Percentiles rank a stretch among this genome's conserved stretches.
Evolutionary conservation across 2,888 invertebrate genomes (phyloP).

Genomic region (Tetranychus truncatus): DNA sequence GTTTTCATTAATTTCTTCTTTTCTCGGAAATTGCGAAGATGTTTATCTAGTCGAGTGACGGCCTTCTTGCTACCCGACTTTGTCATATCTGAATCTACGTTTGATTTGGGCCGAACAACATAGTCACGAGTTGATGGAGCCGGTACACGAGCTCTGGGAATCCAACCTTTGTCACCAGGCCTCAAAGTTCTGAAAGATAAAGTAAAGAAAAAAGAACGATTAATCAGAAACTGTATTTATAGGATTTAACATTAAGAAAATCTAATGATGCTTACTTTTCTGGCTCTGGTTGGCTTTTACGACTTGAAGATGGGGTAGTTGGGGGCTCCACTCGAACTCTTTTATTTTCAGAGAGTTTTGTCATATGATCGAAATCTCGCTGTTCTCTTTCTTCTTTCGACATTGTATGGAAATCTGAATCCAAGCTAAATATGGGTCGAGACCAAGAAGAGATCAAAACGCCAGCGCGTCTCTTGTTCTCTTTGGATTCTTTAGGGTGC

Average conservation of each 20-base stretch:
- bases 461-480: slow-evolving; percentile 72
- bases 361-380: slow-evolving; percentile 66
- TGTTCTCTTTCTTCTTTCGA: slow-evolving; percentile 81
- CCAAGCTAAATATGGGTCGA: slow-evolving; percentile 86
- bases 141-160: slow-evolving; percentile 82
- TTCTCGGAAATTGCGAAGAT: slow-evolving; percentile 74
- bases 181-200: slow-evolving; percentile 42
- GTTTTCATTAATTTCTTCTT: slow-evolving; percentile 57
- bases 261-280: slow-evolving; percentile 30
- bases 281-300: slow-evolving; percentile 27
- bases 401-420: slow-evolving; percentile 61
- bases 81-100: slow-evolving; percentile 58
- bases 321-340: neutral
- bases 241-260: neutral
- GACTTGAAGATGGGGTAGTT: slow-evolving; percentile 5
- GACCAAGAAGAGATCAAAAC: slow-evolving; percentile 94
- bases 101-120: slow-evolving; percentile 77
- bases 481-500: slow-evolving; percentile 87
- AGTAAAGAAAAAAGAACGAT: neutral
- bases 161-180: slow-evolving; percentile 90
- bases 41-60: slow-evolving; percentile 73
- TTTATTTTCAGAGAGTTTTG: slow-evolving; percentile 18
- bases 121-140: slow-evolving; percentile 89
- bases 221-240: slow-evolving; percentile 29
- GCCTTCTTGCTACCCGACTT: slow-evolving; percentile 46